Percentiles rank a stretch among this genome's conserved stretches.
phyloP scores from a whole-genome alignment of 2,797 vertebrate genomes.

The Scolopax rusticola region DNA sequence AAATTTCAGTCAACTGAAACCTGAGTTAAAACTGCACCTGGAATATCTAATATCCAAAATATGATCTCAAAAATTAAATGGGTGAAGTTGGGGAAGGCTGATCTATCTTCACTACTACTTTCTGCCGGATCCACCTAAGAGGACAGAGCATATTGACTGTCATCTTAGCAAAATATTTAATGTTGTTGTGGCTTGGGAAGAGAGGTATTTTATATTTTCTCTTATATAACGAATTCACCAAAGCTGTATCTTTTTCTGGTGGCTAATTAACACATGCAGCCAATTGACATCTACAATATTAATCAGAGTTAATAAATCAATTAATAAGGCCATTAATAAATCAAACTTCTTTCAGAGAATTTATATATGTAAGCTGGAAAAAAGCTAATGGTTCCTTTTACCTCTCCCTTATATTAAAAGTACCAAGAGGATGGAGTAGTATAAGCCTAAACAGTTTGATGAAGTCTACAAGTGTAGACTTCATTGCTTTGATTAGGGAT shows the following conservation, averaged over 20 bases:
- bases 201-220: background rate
- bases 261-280: background rate
- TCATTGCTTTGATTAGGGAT: background rate
- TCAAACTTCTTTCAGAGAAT: background rate
- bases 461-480: background rate
- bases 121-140: background rate
- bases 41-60: background rate
- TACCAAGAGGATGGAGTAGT: background rate
- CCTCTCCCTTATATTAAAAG: background rate
- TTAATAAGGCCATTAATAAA: background rate
- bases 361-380: background rate
- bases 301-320: background rate
- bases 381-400: background rate
- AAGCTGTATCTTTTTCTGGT: background rate
- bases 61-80: background rate
- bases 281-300: background rate
- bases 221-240: background rate
- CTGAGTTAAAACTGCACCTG: background rate
- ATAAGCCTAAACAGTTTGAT: background rate
- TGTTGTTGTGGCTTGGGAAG: background rate
- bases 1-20: background rate
- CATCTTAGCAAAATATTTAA: background rate
- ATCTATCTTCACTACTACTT: background rate
- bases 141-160: background rate
- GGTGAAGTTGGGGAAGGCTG: background rate